Evolutionary conservation across 1,140 invertebrate species (phyloP).

Genomic region (Drosophila sucinea): DNA sequence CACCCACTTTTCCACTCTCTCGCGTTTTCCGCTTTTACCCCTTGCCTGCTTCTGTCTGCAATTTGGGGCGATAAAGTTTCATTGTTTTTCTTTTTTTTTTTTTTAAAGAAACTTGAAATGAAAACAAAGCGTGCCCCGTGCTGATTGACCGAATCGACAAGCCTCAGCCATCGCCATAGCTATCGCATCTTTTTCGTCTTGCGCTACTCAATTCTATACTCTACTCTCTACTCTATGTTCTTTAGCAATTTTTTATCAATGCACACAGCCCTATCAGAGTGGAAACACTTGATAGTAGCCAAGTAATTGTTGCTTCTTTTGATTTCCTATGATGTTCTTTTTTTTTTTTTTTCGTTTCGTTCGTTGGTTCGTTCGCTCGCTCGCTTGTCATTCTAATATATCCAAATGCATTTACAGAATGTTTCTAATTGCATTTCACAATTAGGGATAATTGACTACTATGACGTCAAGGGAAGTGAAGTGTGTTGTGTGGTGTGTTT

Average conservation of each 20-base stretch:
- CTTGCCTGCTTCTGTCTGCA: conserved; percentile 14
- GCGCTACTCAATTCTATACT: conserved; percentile 8
- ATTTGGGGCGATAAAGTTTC: conserved; percentile 51
- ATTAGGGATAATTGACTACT: conserved; percentile 1
- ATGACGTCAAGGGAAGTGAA: not conserved
- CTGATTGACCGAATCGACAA: conserved; percentile 53
- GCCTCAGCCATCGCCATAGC: conserved; percentile 1
- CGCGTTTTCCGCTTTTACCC: not conserved
- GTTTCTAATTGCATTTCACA: conserved; percentile 10
- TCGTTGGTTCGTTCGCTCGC: not conserved
- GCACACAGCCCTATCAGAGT: conserved; percentile 19
- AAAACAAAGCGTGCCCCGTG: conserved; percentile 20
- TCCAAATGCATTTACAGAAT: not conserved
- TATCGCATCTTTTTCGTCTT: conserved; percentile 1
- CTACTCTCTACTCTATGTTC: not conserved
- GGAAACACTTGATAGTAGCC: conserved; percentile 6
- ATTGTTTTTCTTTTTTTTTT: conserved; percentile 33
- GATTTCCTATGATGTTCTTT: not conserved
- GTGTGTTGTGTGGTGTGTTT: not conserved
- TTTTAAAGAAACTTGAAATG: conserved; percentile 28
- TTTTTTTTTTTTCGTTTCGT: not conserved
- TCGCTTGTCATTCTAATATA: conserved; percentile 18
- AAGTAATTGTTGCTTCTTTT: conserved; percentile 14
- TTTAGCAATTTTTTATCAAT: conserved; percentile 6
- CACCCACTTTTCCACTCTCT: conserved; percentile 4